Base-by-base conservation (phyloP, 2,797 vertebrate species). In the Monodelphis domestica region DNA sequence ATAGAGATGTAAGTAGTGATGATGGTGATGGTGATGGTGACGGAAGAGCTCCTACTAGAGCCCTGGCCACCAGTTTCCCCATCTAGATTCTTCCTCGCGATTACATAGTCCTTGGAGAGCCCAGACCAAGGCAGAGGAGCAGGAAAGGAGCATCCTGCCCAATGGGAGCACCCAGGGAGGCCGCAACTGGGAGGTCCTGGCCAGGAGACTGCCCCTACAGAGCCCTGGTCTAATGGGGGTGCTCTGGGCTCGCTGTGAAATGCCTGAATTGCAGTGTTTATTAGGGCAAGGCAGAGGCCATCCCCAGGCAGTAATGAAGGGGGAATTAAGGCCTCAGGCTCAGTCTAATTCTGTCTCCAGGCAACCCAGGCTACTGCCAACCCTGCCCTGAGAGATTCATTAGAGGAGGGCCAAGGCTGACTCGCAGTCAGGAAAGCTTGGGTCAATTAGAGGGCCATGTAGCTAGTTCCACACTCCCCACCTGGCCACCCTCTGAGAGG, bases 311-410 rank as follows among this genome's bases (percentile, higher is more conserved):
- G 91, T 90, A 93, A 96, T 90, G 93, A 96, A 57, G 3, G 55
- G n/a, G 93, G 94, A 96, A 96, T 57, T 24, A 94, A 96, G 78
- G 91, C 6, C 0, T 94, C 95, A 4, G 5, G 90, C 93, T 94
- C 95, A 95, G 95, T 89, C 92, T 97, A 93, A 95, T 95, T 97
- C 95, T 78, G 78, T 97, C 95, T 97, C 98, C 96, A 94, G 96
- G 97, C 97, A 94, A 97, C 97, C 95, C 95, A 92, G 51, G 93
- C 91, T 50, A 78, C 87, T 96, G 55, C 87, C 92, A 78, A 26
- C 70, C 3, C 70, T 78, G 70, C 70, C 70, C 70, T 45, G 70
- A 78, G 70, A 78, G 70, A 78, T 78, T 78, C 70, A 45, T 78
- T 78, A 78, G 9, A 45, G 70, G 6, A 45, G 15, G 70, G 38